Evolutionary conservation across 1,140 invertebrate genomes (phyloP).

Genomic region (Drosophila nigromelanica): DNA sequence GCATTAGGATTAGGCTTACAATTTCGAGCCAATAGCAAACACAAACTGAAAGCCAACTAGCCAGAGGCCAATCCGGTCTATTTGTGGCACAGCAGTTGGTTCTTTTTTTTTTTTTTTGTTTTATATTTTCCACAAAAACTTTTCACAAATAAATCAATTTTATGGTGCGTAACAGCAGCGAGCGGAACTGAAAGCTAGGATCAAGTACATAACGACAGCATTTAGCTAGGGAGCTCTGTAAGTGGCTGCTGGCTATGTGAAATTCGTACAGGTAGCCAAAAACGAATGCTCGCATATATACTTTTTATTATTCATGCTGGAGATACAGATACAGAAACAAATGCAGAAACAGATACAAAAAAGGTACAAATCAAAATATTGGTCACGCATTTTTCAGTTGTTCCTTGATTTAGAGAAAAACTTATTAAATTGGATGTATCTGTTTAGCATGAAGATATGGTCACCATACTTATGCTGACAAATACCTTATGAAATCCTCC

Average conservation of each 20-base stretch:
- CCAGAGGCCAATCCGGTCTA: constrained; percentile 24
- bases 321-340: constrained; percentile 1
- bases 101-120: background rate
- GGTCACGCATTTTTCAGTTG: no score
- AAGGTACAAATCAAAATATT: background rate
- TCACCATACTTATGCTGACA: no score
- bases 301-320: constrained; percentile 14
- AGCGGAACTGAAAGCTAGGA: constrained; percentile 3
- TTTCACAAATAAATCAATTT: constrained; percentile 80
- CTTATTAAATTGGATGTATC: no score
- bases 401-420: no score
- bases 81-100: background rate
- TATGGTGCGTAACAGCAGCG: constrained; percentile 54
- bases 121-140: constrained; percentile 20
- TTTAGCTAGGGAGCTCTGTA: constrained; percentile 45
- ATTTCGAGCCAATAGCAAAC: constrained; percentile 49
- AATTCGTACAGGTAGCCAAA: constrained; percentile 26
- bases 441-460: no score
- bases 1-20: constrained; percentile 74
- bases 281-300: constrained; percentile 14
- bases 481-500: no score
- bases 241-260: constrained; percentile 50
- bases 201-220: constrained; percentile 65
- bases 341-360: background rate
- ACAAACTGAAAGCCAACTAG: constrained; percentile 47